Evolutionary conservation across 2,888 invertebrate genomes (phyloP).

Genomic region (Nomada ruficornis): DNA sequence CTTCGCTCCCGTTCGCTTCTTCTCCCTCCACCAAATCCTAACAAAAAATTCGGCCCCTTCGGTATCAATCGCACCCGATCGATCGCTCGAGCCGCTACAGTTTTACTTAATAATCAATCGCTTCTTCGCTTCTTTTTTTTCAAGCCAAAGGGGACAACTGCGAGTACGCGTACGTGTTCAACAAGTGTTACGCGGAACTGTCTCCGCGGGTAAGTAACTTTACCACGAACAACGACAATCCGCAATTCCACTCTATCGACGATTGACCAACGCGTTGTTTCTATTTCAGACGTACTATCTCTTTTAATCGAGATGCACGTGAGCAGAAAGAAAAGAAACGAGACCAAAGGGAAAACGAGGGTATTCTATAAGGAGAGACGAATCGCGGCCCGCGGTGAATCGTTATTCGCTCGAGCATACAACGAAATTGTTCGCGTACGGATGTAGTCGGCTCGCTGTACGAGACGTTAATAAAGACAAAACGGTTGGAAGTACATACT

Average conservation of each 20-base stretch:
- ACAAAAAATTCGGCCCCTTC: too few species aligned
- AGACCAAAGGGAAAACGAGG: slow-evolving; percentile 49
- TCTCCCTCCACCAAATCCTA: too few species aligned
- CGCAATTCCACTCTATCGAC: too few species aligned
- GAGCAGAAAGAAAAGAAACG: slow-evolving; percentile 11
- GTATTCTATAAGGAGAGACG: too few species aligned
- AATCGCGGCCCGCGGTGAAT: slow-evolving; percentile 29
- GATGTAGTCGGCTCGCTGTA: slow-evolving; percentile 45
- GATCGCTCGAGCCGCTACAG: slow-evolving; percentile 37
- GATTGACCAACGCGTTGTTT: not conserved
- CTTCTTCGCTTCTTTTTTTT: not conserved
- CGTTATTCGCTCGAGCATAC: slow-evolving; percentile 50
- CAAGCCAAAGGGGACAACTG: slow-evolving; percentile 81
- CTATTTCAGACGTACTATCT: slow-evolving; percentile 77
- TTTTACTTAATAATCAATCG: not conserved
- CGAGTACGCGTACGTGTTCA: slow-evolving; percentile 81
- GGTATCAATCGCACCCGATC: slow-evolving; percentile 59
- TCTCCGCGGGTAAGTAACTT: slow-evolving; percentile 77
- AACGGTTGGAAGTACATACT: slow-evolving; percentile 20
- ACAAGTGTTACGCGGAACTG: slow-evolving; percentile 79
- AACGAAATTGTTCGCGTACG: slow-evolving; percentile 24
- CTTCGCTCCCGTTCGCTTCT: not conserved
- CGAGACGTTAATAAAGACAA: slow-evolving; percentile 50
- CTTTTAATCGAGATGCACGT: slow-evolving; percentile 66
- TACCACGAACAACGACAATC: rapidly evolving